Evolutionary conservation across 1,140 invertebrate genomes (phyloP).

Genomic region (Dinoponera quadriceps): DNA sequence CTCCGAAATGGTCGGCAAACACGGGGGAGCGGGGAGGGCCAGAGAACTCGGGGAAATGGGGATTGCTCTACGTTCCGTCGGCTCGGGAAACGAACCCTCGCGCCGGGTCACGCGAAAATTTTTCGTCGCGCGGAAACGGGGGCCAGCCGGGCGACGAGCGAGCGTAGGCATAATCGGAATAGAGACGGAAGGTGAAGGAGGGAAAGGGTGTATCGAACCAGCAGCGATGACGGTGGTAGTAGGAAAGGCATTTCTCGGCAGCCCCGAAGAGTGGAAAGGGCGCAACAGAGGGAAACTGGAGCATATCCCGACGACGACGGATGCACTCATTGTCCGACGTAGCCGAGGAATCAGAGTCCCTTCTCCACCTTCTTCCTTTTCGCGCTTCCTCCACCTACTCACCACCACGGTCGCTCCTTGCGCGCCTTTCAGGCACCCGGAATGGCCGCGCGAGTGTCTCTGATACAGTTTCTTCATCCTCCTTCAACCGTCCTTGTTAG

Average conservation of each 20-base stretch:
- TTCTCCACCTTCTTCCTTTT: neutral
- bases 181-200: neutral
- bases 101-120: slow-evolving; percentile 13
- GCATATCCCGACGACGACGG: slow-evolving; percentile 53
- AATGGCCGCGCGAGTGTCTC: neutral
- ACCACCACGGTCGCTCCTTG: neutral
- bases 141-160: neutral
- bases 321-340: slow-evolving; percentile 65
- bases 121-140: slow-evolving; percentile 9
- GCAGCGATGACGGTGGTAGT: neutral
- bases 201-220: neutral
- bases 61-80: neutral
- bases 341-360: slow-evolving; percentile 48
- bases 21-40: no score
- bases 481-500: neutral
- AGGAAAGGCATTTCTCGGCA: slow-evolving; percentile 20
- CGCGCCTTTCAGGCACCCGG: slow-evolving; percentile 11
- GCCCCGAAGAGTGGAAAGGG: slow-evolving; percentile 5
- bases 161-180: neutral
- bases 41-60: neutral
- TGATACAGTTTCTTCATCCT: slow-evolving; percentile 6
- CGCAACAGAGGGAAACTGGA: slow-evolving; percentile 51
- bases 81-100: slow-evolving; percentile 4
- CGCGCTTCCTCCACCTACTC: slow-evolving; percentile 1
- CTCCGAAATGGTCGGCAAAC: neutral